These are phyloP conservation scores for Galleria mellonella DNA, from an alignment of 1,140 invertebrate genomes.

Conservation along the genomic window DNA sequence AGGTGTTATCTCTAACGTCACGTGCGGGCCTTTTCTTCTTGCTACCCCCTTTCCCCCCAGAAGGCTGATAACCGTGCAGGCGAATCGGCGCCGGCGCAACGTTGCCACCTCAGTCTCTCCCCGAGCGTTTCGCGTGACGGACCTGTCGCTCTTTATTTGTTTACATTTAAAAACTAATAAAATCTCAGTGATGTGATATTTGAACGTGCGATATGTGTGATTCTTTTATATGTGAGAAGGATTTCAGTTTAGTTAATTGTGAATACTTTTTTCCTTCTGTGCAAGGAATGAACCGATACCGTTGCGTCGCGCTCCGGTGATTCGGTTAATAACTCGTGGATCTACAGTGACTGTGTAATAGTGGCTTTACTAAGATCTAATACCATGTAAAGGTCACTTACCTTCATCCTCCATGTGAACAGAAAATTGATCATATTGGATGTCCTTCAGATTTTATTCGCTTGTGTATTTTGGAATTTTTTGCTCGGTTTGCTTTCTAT, in stretches of 20 bases:
- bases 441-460: too few species aligned
- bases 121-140: constrained; percentile 20
- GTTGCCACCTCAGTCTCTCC: constrained; percentile 41
- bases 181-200: constrained; percentile 35
- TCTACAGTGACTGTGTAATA: constrained; percentile 57
- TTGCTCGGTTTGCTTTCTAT: too few species aligned
- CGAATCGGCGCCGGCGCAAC: constrained; percentile 50
- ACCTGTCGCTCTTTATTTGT: constrained; percentile 24
- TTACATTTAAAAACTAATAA: constrained; percentile 8
- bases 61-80: constrained; percentile 58
- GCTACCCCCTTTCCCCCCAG: constrained; percentile 35
- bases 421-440: too few species aligned
- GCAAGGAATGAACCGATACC: constrained; percentile 31
- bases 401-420: constrained; percentile 40
- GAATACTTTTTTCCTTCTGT: constrained; percentile 17
- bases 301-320: constrained; percentile 53
- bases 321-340: constrained; percentile 62
- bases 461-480: too few species aligned
- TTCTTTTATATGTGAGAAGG: constrained; percentile 15
- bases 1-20: constrained; percentile 45
- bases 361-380: constrained; percentile 61
- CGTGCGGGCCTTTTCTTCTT: constrained; percentile 54
- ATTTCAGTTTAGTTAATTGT: constrained; percentile 26
- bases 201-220: constrained; percentile 14
- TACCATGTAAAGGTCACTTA: constrained; percentile 62